Evolutionary conservation across 2,113 vertebrate genomes (phyloP).

Genomic region (Lipotes vexillifer): DNA sequence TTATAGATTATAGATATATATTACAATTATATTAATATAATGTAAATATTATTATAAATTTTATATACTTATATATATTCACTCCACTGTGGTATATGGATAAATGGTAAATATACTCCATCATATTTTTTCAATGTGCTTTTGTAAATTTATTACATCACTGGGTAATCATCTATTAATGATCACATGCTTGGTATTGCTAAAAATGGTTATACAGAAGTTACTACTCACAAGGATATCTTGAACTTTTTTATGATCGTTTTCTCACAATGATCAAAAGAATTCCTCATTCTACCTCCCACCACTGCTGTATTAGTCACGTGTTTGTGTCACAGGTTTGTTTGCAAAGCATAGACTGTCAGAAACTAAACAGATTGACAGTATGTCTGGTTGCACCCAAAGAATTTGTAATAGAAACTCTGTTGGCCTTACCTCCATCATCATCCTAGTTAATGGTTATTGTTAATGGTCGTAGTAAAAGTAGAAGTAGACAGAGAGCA

Average conservation of each 20-base stretch:
- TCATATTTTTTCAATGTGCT: neutral
- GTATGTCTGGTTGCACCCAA: neutral
- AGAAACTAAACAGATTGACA: neutral
- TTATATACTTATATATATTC: neutral
- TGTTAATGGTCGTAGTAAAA: neutral
- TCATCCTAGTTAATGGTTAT: too few species aligned
- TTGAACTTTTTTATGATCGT: neutral
- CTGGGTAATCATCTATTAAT: neutral
- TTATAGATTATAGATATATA: neutral
- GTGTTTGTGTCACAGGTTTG: neutral
- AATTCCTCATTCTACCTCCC: neutral
- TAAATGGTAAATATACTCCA: neutral
- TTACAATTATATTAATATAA: neutral
- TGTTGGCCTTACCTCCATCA: neutral
- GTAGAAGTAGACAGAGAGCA: neutral
- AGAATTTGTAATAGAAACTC: neutral
- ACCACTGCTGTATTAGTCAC: neutral
- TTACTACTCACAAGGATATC: neutral
- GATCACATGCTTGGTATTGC: neutral
- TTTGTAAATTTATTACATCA: neutral
- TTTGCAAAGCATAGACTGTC: neutral
- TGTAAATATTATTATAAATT: neutral
- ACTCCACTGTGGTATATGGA: neutral
- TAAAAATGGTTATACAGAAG: neutral
- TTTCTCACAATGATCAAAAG: neutral